Percentiles rank a stretch among this genome's conserved stretches.
Evolutionary conservation across 2,113 vertebrate species (phyloP).

Genomic region (Perca fluviatilis): DNA sequence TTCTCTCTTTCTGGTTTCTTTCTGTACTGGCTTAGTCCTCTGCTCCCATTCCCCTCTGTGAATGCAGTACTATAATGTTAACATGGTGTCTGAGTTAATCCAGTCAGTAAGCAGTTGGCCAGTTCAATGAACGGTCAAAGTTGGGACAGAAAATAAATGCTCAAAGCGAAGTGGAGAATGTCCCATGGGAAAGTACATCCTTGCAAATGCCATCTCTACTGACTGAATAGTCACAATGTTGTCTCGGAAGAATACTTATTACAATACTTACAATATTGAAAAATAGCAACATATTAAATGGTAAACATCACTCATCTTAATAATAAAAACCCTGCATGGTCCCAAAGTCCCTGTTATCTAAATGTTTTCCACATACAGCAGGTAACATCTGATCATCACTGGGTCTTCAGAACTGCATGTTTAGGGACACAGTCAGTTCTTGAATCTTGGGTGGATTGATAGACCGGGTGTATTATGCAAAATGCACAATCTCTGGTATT

Average conservation of each 20-base stretch:
- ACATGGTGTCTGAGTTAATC: slow-evolving; percentile 59
- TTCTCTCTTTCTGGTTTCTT: slow-evolving; percentile 13
- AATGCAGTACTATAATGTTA: slow-evolving; percentile 57
- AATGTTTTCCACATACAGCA: neutral
- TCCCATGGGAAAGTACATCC: slow-evolving; percentile 56
- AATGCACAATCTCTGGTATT: neutral
- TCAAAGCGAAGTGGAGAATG: slow-evolving; percentile 21
- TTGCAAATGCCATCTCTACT: neutral
- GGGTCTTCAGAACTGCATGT: neutral
- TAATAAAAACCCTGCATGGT: neutral
- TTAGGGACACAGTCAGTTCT: neutral
- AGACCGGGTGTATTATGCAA: neutral
- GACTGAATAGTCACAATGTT: neutral
- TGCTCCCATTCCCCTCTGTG: slow-evolving; percentile 13
- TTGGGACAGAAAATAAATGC: slow-evolving; percentile 57
- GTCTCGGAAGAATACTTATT: neutral
- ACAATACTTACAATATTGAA: too few relatives aligned
- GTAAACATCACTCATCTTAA: neutral
- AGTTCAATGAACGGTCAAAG: slow-evolving; percentile 68
- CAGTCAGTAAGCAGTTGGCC: slow-evolving; percentile 67
- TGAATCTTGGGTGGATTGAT: slow-evolving; percentile 8
- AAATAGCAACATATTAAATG: neutral
- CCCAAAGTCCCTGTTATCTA: neutral
- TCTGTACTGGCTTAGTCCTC: slow-evolving; percentile 26
- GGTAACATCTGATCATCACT: neutral